Evolutionary conservation across 2,888 invertebrate genomes (phyloP), one percentile per base, ranked within the genome.

Genomic region (Laothoe populi): DNA sequence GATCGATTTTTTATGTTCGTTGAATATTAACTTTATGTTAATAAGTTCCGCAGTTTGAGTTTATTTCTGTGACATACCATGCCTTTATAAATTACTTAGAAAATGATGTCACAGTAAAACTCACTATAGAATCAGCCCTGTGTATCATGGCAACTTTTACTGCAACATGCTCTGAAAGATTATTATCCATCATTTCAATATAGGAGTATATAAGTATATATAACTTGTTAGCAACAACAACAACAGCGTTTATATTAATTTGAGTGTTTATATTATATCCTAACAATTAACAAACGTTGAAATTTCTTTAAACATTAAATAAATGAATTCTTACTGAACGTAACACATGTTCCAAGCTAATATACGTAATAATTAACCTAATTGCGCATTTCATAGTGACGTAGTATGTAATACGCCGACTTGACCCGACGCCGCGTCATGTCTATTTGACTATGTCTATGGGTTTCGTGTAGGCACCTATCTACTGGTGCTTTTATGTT

Each of bases 191-290:
- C 81, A 73, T 74, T 82, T 83, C 75, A 81, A 77, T 83, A 81
- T 72, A 75, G 53, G 86, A 84, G 77, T 88, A 88, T 81, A 89
- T 82, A 87, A 84, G 53, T 53, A 53, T 87, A 84, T 89, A 88
- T 88, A 92, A 90, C 86, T 90, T 81, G 87, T 80, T 86, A 92
- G 92, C 90, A 92, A 90, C 91, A 92, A 92, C 92, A 92, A 91
- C 91, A 92, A 92, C 92, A 91, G 92, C 92, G 68, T 89, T 90
- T 87, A 87, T 89, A 85, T 87, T 85, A 85, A 82, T 84, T 83
- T 83, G 79, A 82, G 78, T 81, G 79, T 86, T 84, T 81, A 87
- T 84, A 83, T 81, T 75, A 80, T 80, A 78, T 71, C 76, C 83
- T 83, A 84, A 79, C 81, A 81, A 75, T 77, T 81, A 83, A 74